These are phyloP conservation scores for Pandemis corylana DNA, from an alignment of 2,888 invertebrate species.

Conservation along the genomic window DNA sequence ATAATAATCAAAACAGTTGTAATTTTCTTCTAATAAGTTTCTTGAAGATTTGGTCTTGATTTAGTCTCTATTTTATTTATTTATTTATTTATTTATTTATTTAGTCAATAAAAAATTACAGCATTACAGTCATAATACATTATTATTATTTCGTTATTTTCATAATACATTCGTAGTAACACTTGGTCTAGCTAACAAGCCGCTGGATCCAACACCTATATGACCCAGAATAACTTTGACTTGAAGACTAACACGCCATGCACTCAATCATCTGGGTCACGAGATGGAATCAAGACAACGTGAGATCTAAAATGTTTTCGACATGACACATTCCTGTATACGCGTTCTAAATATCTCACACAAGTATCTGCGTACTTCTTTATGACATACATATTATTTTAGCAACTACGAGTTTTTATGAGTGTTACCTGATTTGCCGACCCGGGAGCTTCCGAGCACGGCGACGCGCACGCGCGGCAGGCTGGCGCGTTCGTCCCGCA, in stretches of 20 bases:
- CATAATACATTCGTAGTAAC: background rate
- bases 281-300: constrained; percentile 48
- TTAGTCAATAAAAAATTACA: no score
- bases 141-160: no score
- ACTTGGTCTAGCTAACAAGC: background rate
- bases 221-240: constrained; percentile 3
- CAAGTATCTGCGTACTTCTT: constrained; percentile 29
- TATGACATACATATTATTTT: constrained; percentile 31
- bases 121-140: no score
- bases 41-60: no score
- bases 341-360: constrained; percentile 35
- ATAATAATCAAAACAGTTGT: background rate
- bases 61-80: no score
- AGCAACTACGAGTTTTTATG: constrained; percentile 43
- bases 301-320: constrained; percentile 43
- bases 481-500: constrained; percentile 86
- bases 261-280: constrained; percentile 62
- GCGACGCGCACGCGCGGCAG: constrained; percentile 89
- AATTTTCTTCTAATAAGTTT: background rate
- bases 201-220: background rate
- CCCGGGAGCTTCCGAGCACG: constrained; percentile 90
- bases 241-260: constrained; percentile 53
- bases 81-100: no score
- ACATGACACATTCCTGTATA: constrained; percentile 40
- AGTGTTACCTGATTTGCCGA: constrained; percentile 92